A percentile compares a stretch with the other conserved stretches of the same genome.
phyloP scores from a whole-genome alignment of 2,113 vertebrate species.

The Oncorhynchus keta region DNA sequence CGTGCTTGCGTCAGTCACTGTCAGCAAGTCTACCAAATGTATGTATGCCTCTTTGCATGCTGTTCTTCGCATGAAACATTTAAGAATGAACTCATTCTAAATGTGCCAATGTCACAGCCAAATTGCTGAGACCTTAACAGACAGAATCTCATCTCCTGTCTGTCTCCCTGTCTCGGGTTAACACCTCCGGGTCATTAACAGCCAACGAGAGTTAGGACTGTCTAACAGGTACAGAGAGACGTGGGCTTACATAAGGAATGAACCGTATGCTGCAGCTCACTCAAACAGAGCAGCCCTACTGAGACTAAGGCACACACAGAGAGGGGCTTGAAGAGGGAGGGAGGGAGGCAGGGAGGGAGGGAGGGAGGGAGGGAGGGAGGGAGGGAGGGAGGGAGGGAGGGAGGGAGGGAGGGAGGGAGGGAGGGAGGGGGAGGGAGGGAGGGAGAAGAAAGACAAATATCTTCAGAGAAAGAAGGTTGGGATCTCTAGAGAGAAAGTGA shows the following conservation, averaged over 20 bases:
- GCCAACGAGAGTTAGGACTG: slow-evolving; percentile 13
- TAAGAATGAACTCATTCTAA: no score
- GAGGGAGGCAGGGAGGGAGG: background rate
- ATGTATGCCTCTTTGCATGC: no score
- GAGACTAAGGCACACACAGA: slow-evolving; percentile 27
- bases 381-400: background rate
- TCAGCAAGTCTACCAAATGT: background rate
- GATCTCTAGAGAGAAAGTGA: background rate
- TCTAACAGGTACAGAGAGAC: slow-evolving; percentile 34
- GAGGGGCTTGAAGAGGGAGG: background rate
- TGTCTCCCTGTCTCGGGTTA: background rate
- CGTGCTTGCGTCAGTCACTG: background rate
- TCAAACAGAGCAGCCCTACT: slow-evolving; percentile 41
- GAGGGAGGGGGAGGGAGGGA: background rate
- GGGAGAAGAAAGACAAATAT: background rate
- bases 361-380: background rate
- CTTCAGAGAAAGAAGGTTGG: background rate
- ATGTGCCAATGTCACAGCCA: no score
- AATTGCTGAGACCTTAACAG: no score
- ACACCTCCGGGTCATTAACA: background rate
- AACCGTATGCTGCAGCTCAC: slow-evolving; percentile 58
- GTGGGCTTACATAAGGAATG: slow-evolving; percentile 65
- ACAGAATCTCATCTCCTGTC: no score
- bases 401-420: background rate
- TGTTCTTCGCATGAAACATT: no score